These are phyloP conservation scores for Hypsibius dujardini DNA, from an alignment of 1,140 invertebrate species.

Conservation along the genomic window DNA sequence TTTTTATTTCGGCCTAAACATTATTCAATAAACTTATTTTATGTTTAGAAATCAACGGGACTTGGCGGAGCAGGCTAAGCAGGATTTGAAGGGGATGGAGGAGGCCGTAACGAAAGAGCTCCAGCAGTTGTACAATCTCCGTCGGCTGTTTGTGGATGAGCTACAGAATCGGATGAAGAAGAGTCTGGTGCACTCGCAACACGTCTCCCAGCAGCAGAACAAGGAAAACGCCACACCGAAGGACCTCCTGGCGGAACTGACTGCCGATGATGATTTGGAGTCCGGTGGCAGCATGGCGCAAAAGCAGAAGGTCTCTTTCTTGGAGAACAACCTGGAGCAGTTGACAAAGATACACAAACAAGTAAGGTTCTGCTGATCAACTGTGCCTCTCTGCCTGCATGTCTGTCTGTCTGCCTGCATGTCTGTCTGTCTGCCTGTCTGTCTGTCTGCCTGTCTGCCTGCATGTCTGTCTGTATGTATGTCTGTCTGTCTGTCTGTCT, in stretches of 20 bases:
- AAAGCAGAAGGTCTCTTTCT: constrained; percentile 96
- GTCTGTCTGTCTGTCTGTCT: too few species aligned
- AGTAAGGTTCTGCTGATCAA: too few species aligned
- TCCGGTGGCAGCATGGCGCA: constrained; percentile 85
- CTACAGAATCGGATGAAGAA: constrained; percentile 48
- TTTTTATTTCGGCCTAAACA: background rate
- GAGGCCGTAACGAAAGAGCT: constrained; percentile 93
- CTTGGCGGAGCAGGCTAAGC: constrained; percentile 73
- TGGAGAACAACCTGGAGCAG: constrained; percentile 98
- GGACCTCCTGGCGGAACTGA: constrained; percentile 15
- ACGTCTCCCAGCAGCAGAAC: constrained; percentile 1
- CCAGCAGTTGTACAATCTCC: constrained; percentile 87
- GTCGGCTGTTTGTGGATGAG: constrained; percentile 94
- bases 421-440: too few species aligned
- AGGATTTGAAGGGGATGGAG: constrained; percentile 89
- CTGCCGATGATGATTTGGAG: constrained; percentile 54
- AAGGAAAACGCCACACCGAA: constrained; percentile 14
- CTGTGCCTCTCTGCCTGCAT: too few species aligned
- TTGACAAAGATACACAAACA: constrained; percentile 73
- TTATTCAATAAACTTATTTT: background rate
- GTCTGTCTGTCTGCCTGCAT: too few species aligned
- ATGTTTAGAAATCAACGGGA: constrained; percentile 32
- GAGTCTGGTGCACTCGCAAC: constrained; percentile 4
- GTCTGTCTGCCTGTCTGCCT: too few species aligned
- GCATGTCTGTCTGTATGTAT: too few species aligned